Evolutionary conservation across 2,113 vertebrate species (phyloP).

Genomic region (Eudorcas thomsonii): DNA sequence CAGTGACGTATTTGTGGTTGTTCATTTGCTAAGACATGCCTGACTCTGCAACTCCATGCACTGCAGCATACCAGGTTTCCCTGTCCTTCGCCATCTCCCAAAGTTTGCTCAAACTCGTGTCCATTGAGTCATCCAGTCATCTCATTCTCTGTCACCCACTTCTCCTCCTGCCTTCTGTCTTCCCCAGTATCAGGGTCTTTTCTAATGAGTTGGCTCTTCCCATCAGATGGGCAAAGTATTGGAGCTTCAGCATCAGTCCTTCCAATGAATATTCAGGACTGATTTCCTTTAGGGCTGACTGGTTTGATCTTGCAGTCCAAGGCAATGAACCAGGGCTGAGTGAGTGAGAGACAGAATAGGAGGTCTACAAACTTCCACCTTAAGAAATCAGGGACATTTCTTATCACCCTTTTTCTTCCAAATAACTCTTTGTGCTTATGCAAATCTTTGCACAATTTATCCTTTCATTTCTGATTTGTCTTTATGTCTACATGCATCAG

Average conservation of each 20-base stretch:
- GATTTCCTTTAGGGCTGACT: not conserved
- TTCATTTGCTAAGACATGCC: not conserved
- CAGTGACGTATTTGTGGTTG: not conserved
- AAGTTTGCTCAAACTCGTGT: not conserved
- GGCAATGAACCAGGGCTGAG: not conserved
- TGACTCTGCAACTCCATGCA: not conserved
- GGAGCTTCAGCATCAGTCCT: not conserved
- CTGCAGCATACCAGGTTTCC: not conserved
- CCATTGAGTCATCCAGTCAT: not conserved
- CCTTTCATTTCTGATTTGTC: constrained; percentile 10
- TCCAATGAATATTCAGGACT: not conserved
- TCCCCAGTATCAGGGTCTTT: not conserved
- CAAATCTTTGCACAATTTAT: not conserved
- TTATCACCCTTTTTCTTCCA: not conserved
- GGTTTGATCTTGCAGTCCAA: not conserved
- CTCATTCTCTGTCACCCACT: not conserved
- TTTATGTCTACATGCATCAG: constrained; percentile 22
- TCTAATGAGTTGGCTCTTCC: not conserved
- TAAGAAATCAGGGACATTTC: not conserved
- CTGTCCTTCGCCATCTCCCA: not conserved
- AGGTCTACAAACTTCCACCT: not conserved
- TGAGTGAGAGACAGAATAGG: not conserved
- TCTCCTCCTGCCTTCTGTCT: not conserved
- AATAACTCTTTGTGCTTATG: constrained; percentile 34
- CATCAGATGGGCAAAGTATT: not conserved